Evolutionary conservation across 2,888 invertebrate genomes (phyloP), one percentile per base, ranked within the genome.

Genomic region (Eledona agricola): DNA sequence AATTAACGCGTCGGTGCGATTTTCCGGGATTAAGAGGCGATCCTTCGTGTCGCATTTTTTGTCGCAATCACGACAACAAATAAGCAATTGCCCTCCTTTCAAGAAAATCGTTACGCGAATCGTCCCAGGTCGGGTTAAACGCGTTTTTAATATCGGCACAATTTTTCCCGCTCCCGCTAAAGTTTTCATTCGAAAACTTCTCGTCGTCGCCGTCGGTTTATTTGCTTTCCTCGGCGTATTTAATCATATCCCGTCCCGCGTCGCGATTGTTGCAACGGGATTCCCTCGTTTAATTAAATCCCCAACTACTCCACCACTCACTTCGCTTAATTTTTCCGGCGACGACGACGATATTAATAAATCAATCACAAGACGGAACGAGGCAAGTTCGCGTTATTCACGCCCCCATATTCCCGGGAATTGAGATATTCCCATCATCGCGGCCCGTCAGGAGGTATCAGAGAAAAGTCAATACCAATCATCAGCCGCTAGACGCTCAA

Each of bases 391-490:
- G 49, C 32, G 50, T 25, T 29, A 38, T 34, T 19, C 35, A 25
- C 26, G 37, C 37, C 19, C 6, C 28, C 35, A 13, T 26, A 35
- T 51, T 20, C 42, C 32, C 35, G 51, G 11, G 51, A 51, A 37
- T 51, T 51, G 28, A 43, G 28, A n/a, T 43, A 51, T 51, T 51
- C 45, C 45, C 51, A 51, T 51, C 51, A 51, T 51, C 35, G n/a
- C n/a, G 37, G 45, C 38, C 51, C 45, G 43, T 51, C 51, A 51
- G 45, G 32, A 52, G 40, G 46, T 46, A 52, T 52, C 52, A 46
- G 46, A 43, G 37, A 7, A 47, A 52, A 58, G 58, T 58, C 58
- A 58, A 58, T 58, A 58, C 53, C 58, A 58, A 58, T 58, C 58
- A 58, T 46, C 23, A 56, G 19, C 26, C 28, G 49, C 22, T 20